These are phyloP conservation scores for Oasisia sp. DNA, from an alignment of 2,888 invertebrate species.

Conservation along the genomic window DNA sequence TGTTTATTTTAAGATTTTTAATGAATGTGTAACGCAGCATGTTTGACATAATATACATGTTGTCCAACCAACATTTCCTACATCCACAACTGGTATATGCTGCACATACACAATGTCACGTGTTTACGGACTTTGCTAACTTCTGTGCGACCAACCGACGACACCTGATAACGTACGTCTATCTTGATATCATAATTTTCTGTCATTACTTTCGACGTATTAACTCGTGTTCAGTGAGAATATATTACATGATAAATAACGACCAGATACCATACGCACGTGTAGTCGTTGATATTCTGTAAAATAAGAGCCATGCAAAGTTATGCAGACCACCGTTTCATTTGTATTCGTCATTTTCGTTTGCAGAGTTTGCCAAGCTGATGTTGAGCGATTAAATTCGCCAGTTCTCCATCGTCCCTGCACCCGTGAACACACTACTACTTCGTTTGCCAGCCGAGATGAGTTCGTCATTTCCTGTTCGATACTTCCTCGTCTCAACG, in stretches of 20 bases:
- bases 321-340: not conserved
- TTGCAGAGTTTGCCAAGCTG: conserved; percentile 24
- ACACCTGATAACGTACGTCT: not conserved
- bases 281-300: not conserved
- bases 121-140: not conserved
- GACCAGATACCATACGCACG: not conserved
- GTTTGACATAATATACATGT: too few relatives aligned
- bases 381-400: conserved; percentile 25
- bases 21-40: too few relatives aligned
- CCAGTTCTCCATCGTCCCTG: not conserved
- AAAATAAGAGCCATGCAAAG: not conserved
- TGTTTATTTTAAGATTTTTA: not conserved
- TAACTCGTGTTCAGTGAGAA: not conserved
- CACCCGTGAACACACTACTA: not conserved
- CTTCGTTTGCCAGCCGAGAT: not conserved
- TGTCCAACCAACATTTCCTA: too few relatives aligned
- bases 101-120: not conserved
- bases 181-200: not conserved
- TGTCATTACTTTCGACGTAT: not conserved
- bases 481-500: not conserved
- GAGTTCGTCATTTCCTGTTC: not conserved
- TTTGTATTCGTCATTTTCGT: not conserved
- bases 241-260: not conserved
- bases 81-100: too few relatives aligned
- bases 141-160: too few relatives aligned